Evolutionary conservation across 1,140 invertebrate genomes (phyloP).

Genomic region (Brachionus plicatilis): DNA sequence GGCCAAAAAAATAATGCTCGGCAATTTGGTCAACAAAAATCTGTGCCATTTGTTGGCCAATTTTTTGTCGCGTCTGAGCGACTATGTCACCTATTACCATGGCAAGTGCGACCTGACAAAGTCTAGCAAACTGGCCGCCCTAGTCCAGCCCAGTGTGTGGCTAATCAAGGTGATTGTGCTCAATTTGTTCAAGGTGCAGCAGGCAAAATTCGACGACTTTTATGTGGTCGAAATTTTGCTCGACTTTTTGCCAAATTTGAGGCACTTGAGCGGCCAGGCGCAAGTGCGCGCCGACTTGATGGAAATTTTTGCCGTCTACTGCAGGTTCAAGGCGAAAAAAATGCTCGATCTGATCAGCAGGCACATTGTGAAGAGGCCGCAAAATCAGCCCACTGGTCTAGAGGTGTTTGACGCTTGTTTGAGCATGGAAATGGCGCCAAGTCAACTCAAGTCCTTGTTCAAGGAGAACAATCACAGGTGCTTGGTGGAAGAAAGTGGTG

Average conservation of each 20-base stretch:
- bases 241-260: neutral
- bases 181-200: neutral
- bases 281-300: neutral
- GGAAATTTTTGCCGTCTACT: neutral
- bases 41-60: neutral
- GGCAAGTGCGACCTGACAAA: neutral
- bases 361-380: neutral
- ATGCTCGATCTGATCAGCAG: neutral
- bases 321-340: neutral
- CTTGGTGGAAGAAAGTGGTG: neutral
- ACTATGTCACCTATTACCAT: neutral
- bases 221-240: slow-evolving; percentile 6
- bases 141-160: neutral
- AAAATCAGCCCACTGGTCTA: neutral
- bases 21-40: slow-evolving; percentile 24
- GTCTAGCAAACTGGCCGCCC: neutral
- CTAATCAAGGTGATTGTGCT: neutral
- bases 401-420: neutral
- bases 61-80: neutral
- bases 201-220: slow-evolving; percentile 14
- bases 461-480: neutral
- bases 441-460: neutral
- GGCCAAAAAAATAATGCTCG: neutral
- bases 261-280: neutral
- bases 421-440: neutral